Evolutionary conservation across 2,888 invertebrate genomes (phyloP).

Genomic region (Eupithecia dodoneata): DNA sequence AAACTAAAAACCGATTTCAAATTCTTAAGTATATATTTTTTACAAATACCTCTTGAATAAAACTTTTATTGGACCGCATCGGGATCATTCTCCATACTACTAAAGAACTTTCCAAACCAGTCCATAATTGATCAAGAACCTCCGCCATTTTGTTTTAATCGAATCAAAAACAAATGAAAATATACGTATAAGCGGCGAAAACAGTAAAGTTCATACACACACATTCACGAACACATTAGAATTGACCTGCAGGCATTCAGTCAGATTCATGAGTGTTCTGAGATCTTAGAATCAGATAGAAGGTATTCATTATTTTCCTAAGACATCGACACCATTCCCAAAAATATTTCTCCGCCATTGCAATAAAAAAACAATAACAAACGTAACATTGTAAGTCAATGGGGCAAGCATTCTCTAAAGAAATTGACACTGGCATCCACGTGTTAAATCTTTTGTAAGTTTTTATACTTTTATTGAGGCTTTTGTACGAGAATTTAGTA

Average conservation of each 20-base stretch:
- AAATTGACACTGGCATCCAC: conserved; percentile 76
- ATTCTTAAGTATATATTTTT: no score
- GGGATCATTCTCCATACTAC: no score
- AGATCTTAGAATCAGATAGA: background rate
- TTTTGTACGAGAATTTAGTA: conserved; percentile 33
- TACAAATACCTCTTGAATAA: no score
- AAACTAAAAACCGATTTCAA: no score
- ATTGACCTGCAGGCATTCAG: background rate
- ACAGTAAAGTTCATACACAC: no score
- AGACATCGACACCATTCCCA: background rate
- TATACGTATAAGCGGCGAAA: no score
- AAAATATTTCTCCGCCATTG: background rate
- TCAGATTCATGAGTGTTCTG: background rate
- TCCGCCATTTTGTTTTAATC: no score
- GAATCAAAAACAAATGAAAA: no score
- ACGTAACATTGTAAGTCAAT: conserved; percentile 31
- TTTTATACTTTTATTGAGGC: conserved; percentile 49
- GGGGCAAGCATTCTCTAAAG: conserved; percentile 58
- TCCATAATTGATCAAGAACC: no score
- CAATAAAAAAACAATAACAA: conserved; percentile 21
- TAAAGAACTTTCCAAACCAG: no score
- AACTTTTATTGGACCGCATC: no score
- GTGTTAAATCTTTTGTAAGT: conserved; percentile 76
- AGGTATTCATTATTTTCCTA: background rate
- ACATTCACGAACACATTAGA: no score